These are phyloP conservation scores for Aethina tumida DNA, from an alignment of 1,140 invertebrate species.

Conservation along the genomic window DNA sequence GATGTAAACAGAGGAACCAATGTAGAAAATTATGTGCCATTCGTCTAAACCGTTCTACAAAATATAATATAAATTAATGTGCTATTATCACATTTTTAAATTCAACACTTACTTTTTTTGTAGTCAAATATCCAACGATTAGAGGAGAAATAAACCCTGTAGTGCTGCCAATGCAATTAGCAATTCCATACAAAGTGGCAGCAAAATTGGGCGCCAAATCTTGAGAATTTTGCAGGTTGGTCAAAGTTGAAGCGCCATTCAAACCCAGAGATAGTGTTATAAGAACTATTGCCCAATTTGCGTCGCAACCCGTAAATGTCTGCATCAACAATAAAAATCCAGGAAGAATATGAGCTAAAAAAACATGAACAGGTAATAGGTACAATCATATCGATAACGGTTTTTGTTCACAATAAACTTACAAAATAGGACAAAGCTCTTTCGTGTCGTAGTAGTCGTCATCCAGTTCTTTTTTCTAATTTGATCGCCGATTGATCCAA, in stretches of 20 bases:
- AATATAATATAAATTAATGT: constrained; percentile 4
- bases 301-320: constrained; percentile 57
- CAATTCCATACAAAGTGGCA: constrained; percentile 62
- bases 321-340: constrained; percentile 52
- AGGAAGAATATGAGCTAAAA: constrained; percentile 57
- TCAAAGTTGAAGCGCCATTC: constrained; percentile 76
- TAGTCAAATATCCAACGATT: constrained; percentile 56
- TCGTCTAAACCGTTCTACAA: constrained; percentile 43
- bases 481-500: constrained; percentile 56
- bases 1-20: constrained; percentile 43
- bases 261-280: constrained; percentile 66
- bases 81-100: not conserved
- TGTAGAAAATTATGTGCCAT: constrained; percentile 53
- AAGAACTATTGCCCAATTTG: constrained; percentile 48
- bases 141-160: constrained; percentile 66
- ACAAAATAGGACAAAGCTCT: constrained; percentile 63
- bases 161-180: constrained; percentile 62
- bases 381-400: not conserved
- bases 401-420: constrained; percentile 23
- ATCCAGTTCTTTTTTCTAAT: constrained; percentile 44
- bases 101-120: constrained; percentile 43
- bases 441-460: constrained; percentile 52
- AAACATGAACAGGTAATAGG: constrained; percentile 1
- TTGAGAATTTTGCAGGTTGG: constrained; percentile 74
- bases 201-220: constrained; percentile 75